Conservation (phyloP, 1,140 invertebrate genomes). For the Drosophila pandora region DNA sequence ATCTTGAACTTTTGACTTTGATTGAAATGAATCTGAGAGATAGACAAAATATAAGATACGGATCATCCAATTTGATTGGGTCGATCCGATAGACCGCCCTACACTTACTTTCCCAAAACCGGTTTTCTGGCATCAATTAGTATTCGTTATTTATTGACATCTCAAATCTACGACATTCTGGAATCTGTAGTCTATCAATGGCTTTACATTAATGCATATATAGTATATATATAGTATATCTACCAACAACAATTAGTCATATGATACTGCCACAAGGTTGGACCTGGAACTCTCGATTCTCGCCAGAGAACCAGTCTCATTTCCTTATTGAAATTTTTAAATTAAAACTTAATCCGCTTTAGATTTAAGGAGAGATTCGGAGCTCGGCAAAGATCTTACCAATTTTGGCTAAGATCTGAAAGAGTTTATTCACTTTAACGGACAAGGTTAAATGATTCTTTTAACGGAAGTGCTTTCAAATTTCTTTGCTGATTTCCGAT, state of each 20-base stretch:
- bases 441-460: constrained; percentile 21
- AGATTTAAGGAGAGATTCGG: neutral
- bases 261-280: constrained; percentile 21
- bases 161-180: constrained; percentile 24
- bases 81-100: neutral
- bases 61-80: neutral
- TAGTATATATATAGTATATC: neutral
- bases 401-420: neutral
- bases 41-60: neutral
- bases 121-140: constrained; percentile 24
- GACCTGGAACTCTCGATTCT: constrained; percentile 22
- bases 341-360: constrained; percentile 17
- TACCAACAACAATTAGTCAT: constrained; percentile 39
- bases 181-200: constrained; percentile 24
- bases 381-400: no score
- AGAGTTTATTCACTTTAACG: constrained; percentile 25
- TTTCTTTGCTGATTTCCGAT: neutral
- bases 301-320: constrained; percentile 21
- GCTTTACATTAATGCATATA: constrained; percentile 33
- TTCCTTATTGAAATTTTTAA: constrained; percentile 22
- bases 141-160: constrained; percentile 20
- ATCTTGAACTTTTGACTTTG: constrained; percentile 4
- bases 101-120: constrained; percentile 12
- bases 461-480: constrained; percentile 9
- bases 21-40: neutral